Conservation (phyloP, 2,888 invertebrate genomes). For the Labia minor region DNA sequence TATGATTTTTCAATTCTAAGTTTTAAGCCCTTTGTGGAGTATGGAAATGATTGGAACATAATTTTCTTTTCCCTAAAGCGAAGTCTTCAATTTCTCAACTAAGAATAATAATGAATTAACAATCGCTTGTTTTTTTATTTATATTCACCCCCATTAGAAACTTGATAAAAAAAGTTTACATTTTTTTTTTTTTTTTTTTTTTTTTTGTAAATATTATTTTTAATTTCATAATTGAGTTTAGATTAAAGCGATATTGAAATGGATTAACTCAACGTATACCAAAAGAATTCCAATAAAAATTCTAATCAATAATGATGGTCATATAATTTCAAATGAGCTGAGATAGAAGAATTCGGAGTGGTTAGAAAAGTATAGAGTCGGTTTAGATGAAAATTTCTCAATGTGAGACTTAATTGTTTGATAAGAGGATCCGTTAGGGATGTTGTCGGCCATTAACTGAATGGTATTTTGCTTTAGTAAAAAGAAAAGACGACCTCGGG, state of each 20-base stretch:
- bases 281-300: not conserved
- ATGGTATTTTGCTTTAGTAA: not conserved
- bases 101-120: too few species aligned
- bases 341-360: too few species aligned
- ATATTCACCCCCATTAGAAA: too few species aligned
- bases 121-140: too few species aligned
- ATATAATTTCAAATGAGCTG: not conserved
- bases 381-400: not conserved
- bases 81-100: too few species aligned
- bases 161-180: not conserved
- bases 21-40: too few species aligned
- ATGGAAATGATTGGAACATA: too few species aligned
- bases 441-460: not conserved
- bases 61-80: too few species aligned
- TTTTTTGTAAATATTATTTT: not conserved
- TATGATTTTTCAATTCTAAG: too few species aligned
- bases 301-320: not conserved
- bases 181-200: not conserved
- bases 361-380: not conserved
- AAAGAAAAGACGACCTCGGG: not conserved
- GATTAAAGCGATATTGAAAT: not conserved
- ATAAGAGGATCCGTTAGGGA: conserved; percentile 1
- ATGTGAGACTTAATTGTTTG: not conserved
- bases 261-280: too few species aligned
- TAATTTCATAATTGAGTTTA: not conserved